Evolutionary conservation across 2,797 vertebrate species (phyloP).

Genomic region (Sebastes oblongus): DNA sequence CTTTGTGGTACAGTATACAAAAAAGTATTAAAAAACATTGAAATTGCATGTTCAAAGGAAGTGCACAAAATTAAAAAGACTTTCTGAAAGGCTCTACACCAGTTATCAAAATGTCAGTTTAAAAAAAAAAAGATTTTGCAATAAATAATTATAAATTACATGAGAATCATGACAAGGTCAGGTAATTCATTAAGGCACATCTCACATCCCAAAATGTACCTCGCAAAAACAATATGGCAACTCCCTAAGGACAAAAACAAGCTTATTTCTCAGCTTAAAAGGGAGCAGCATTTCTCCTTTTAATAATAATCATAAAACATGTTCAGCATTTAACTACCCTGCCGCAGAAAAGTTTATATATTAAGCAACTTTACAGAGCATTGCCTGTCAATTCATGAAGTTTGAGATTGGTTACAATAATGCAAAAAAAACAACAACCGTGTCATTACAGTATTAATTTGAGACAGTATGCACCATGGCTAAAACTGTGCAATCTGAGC

Average conservation of each 20-base stretch:
- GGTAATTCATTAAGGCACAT: constrained; percentile 81
- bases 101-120: constrained; percentile 77
- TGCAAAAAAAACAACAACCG: constrained; percentile 38
- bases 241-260: constrained; percentile 72
- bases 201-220: constrained; percentile 77
- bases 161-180: constrained; percentile 73
- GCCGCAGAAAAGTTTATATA: constrained; percentile 71
- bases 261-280: constrained; percentile 71
- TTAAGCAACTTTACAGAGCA: constrained; percentile 61
- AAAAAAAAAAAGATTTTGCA: constrained; percentile 75
- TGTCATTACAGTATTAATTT: constrained; percentile 44
- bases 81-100: constrained; percentile 68
- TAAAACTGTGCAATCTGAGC: constrained; percentile 63
- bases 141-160: constrained; percentile 89
- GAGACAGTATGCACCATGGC: constrained; percentile 53
- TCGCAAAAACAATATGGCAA: constrained; percentile 75
- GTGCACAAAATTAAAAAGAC: constrained; percentile 79
- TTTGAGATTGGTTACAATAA: constrained; percentile 44
- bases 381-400: constrained; percentile 57
- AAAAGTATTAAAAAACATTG: constrained; percentile 70
- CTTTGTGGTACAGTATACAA: constrained; percentile 79
- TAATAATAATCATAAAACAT: constrained; percentile 66
- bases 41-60: constrained; percentile 80
- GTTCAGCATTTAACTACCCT: constrained; percentile 76
- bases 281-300: constrained; percentile 71